These are phyloP conservation scores for Epinotia demarniana DNA, from an alignment of 2,888 invertebrate species.

Conservation along the genomic window DNA sequence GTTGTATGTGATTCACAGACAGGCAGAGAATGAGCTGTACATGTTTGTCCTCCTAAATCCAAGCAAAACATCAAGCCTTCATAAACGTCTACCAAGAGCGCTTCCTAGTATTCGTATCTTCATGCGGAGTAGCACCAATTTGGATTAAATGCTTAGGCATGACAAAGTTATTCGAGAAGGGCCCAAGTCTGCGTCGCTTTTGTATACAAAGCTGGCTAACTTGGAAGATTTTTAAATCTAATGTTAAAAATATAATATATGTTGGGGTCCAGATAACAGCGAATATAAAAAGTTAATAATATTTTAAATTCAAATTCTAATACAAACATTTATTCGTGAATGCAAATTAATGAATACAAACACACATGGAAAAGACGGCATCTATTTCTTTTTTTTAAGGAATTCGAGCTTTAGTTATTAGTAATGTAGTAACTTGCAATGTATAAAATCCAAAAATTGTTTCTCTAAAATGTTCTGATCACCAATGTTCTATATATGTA, in stretches of 20 bases:
- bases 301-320: background rate
- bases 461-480: too few species aligned
- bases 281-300: background rate
- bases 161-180: conserved; percentile 2
- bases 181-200: background rate
- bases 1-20: background rate
- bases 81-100: conserved; percentile 21
- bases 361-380: background rate
- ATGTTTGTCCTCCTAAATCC: conserved; percentile 31
- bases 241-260: background rate
- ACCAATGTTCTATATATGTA: too few species aligned
- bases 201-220: too few species aligned
- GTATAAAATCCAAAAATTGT: too few species aligned
- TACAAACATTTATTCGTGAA: too few species aligned
- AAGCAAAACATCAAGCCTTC: conserved; percentile 21
- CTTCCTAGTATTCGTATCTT: conserved; percentile 15
- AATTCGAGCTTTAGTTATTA: background rate
- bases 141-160: background rate
- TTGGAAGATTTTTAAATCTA: too few species aligned
- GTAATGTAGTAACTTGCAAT: too few species aligned
- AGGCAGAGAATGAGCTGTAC: background rate
- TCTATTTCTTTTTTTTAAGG: background rate
- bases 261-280: background rate
- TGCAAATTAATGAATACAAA: too few species aligned
- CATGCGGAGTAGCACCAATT: background rate